Conservation (phyloP, 2,113 vertebrate genomes). For the Piliocolobus tephrosceles region DNA sequence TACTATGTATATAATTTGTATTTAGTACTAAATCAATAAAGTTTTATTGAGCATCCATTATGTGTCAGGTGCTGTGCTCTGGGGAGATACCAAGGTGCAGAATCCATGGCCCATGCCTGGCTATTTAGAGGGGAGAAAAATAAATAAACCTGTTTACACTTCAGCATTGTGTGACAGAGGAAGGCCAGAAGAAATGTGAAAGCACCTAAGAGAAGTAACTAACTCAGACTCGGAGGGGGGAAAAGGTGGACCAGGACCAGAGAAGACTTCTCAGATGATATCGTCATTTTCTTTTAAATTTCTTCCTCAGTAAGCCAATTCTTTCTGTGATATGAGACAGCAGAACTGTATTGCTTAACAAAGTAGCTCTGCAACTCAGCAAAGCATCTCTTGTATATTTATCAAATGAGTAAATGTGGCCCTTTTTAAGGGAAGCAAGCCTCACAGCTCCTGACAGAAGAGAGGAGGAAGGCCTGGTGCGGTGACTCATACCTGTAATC, state of each 20-base stretch:
- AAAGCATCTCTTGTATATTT: not conserved
- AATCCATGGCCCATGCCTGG: not conserved
- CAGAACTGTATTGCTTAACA: not conserved
- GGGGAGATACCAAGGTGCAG: not conserved
- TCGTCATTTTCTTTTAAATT: not conserved
- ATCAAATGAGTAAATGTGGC: not conserved
- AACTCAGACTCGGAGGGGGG: not conserved
- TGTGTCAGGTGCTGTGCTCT: not conserved
- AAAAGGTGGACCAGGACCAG: not conserved
- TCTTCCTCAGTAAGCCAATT: not conserved
- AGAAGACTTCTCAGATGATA: not conserved
- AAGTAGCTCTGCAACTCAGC: not conserved
- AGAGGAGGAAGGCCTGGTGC: not conserved
- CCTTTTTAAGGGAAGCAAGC: not conserved
- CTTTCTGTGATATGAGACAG: not conserved
- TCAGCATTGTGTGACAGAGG: not conserved
- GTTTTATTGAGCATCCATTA: slow-evolving; percentile 17
- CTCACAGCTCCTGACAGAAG: accelerated
- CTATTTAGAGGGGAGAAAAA: not conserved
- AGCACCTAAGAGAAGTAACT: not conserved
- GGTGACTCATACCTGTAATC: no score
- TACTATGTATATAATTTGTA: slow-evolving; percentile 9
- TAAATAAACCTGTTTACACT: not conserved
- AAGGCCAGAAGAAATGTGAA: not conserved
- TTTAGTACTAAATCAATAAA: slow-evolving; percentile 37